Evolutionary conservation across 2,888 invertebrate genomes (phyloP).

Genomic region (Eupithecia exiguata): DNA sequence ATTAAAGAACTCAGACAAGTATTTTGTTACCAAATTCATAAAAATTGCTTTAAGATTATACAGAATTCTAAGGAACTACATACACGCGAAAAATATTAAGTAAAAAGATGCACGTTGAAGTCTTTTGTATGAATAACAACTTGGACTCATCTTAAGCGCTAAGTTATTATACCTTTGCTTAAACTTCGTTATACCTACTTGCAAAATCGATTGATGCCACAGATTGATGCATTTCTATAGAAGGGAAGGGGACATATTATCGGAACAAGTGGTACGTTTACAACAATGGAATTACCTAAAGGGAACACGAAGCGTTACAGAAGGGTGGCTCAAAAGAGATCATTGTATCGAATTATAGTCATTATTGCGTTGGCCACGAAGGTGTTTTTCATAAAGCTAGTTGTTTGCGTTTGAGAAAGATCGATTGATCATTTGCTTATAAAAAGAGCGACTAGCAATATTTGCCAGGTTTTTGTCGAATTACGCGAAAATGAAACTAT

Average conservation of each 20-base stretch:
- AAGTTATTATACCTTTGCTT: background rate
- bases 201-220: conserved; percentile 18
- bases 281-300: conserved; percentile 42
- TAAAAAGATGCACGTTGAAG: background rate
- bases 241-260: conserved; percentile 46
- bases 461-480: background rate
- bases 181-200: conserved; percentile 3
- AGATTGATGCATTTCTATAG: conserved; percentile 7
- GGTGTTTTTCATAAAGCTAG: conserved; percentile 4
- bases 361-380: conserved; percentile 12
- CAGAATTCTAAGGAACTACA: background rate
- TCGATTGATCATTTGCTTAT: background rate
- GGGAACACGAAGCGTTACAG: conserved; percentile 11
- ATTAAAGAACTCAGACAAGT: background rate
- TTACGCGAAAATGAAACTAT: background rate
- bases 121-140: conserved; percentile 1
- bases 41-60: too few relatives aligned
- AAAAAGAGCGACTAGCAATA: background rate
- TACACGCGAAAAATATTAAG: background rate
- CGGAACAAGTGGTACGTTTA: conserved; percentile 70
- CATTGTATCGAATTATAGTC: conserved; percentile 13
- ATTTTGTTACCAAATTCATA: background rate
- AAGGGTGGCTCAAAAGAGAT: conserved; percentile 14
- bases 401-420: background rate
- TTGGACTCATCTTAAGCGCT: background rate